Evolutionary conservation across 1,140 invertebrate genomes (phyloP).

Genomic region (Protaetia brevitarsis): DNA sequence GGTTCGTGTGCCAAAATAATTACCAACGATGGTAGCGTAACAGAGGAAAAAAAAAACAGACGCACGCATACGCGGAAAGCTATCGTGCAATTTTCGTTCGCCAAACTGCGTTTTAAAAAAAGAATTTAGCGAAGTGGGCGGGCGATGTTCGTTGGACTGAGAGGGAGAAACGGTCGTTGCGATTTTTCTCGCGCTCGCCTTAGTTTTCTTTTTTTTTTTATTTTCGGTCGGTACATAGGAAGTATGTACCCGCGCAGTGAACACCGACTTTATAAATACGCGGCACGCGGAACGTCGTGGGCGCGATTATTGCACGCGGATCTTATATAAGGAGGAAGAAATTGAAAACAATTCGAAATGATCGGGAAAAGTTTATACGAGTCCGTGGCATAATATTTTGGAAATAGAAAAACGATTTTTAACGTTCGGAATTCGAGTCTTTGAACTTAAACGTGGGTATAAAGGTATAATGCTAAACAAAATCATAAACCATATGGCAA

Average conservation of each 20-base stretch:
- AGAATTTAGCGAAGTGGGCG: not conserved
- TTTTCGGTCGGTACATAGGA: constrained; percentile 7
- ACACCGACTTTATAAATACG: not conserved
- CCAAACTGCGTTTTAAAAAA: constrained; percentile 10
- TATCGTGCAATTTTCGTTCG: constrained; percentile 6
- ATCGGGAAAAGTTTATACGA: not conserved
- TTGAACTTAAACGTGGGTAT: too few species aligned
- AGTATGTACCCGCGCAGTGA: not conserved
- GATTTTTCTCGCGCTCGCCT: not conserved
- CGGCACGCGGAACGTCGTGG: not conserved
- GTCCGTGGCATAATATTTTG: not conserved
- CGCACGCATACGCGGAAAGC: not conserved
- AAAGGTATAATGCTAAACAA: too few species aligned
- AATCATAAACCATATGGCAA: too few species aligned
- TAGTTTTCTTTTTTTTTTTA: constrained; percentile 3
- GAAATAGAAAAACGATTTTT: too few species aligned
- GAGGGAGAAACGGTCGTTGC: not conserved
- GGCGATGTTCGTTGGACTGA: not conserved
- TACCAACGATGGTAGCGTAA: not conserved
- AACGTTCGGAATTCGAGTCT: too few species aligned
- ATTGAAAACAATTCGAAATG: not conserved
- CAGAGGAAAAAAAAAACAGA: not conserved
- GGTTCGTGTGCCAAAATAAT: constrained; percentile 3
- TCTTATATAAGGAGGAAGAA: not conserved
- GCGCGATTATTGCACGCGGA: not conserved